phyloP scores from a whole-genome alignment of 2,113 vertebrate species.

The Clupea harengus region DNA sequence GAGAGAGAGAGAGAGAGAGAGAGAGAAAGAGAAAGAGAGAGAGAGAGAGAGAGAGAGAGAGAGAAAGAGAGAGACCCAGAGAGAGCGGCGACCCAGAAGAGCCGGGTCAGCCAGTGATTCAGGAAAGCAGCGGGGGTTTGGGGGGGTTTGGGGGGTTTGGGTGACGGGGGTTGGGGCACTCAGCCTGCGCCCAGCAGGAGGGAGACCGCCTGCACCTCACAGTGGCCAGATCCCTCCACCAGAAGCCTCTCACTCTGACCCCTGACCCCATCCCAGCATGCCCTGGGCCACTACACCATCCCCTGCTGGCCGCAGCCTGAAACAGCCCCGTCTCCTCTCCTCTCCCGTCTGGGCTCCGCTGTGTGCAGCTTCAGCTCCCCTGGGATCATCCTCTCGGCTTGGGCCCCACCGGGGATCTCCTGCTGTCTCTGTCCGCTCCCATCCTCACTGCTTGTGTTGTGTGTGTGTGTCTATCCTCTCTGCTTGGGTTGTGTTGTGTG shows the following conservation, averaged over 20 bases:
- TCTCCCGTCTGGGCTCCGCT: background rate
- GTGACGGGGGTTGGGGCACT: background rate
- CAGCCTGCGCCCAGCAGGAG: background rate
- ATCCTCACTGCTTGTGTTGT: background rate
- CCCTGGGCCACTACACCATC: background rate
- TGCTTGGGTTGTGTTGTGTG: too few species aligned
- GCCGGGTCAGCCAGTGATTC: slow-evolving; percentile 24
- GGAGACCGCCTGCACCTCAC: slow-evolving; percentile 1
- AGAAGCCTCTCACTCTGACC: background rate
- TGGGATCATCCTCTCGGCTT: too few species aligned
- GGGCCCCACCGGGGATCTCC: background rate
- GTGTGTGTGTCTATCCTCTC: too few species aligned
- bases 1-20: background rate
- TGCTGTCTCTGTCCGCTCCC: background rate
- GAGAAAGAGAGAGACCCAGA: background rate
- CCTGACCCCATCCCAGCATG: slow-evolving; percentile 15
- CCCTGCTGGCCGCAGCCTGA: background rate
- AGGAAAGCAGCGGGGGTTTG: slow-evolving; percentile 21
- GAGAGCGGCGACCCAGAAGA: slow-evolving; percentile 14
- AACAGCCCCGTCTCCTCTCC: background rate
- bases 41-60: background rate
- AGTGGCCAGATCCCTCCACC: slow-evolving; percentile 1
- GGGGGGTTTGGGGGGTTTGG: too few species aligned
- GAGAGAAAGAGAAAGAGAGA: background rate
- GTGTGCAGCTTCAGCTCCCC: too few species aligned